Evolutionary conservation across 2,888 invertebrate genomes (phyloP), one percentile per base, ranked within the genome.

Genomic region (Noctua janthina): DNA sequence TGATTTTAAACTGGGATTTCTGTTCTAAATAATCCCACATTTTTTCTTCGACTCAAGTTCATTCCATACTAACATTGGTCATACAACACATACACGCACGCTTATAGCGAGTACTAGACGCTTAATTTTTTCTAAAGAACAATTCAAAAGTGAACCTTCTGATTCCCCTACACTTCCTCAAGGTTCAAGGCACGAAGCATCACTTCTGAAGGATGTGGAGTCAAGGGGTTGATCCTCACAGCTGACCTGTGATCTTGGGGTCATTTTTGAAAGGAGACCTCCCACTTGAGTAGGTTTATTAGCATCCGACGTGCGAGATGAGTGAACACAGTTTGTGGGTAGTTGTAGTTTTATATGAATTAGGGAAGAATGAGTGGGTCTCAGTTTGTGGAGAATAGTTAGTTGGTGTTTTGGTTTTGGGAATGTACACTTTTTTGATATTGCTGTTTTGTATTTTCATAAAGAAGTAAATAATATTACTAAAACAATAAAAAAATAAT

Each of bases 251-350:
- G 83, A 89, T 86, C 87, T 82, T 88, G 83, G 84, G 90, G 90
- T 89, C 90, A 90, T 89, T 90, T 90, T 89, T 90, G 90, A 90
- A 87, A 84, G 89, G 89, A 88, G 88, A 85, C 81, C 76, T 78
- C 74, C 74, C 90, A 89, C 90, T 90, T 84, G 84, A 89, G 78
- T 74, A 83, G 20, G 79, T 90, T 90, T 90, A 90, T 90, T 90
- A 88, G 90, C 87, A 81, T 82, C 83, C 81, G 77, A 76, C 76
- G 68, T 70, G 74, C 74, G 77, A 81, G 68, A 81, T 90, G 87
- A 89, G n/a, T 90, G 90, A 89, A 67, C 90, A 89, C 79, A 68
- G 75, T 87, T 84, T 79, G 86, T 17, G 75, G 86, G 78, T 89
- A 88, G 88, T 89, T 87, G 39, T 82, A 88, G 88, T 87, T 89